A percentile compares a stretch with the other conserved stretches of the same genome.
Evolutionary conservation across 2,888 invertebrate genomes (phyloP).

Genomic region (Acleris laterana): DNA sequence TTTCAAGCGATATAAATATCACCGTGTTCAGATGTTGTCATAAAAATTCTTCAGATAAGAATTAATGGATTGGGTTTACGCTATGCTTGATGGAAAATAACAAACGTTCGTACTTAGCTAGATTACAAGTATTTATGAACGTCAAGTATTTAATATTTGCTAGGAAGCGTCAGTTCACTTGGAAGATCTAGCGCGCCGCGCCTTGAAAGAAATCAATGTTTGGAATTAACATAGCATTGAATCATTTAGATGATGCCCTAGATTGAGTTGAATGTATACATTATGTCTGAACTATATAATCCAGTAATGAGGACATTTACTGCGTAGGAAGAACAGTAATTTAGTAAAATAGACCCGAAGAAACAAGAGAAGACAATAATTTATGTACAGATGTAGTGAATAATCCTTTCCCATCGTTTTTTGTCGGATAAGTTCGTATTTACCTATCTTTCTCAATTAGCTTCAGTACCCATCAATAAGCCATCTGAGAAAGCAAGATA

Average conservation of each 20-base stretch:
- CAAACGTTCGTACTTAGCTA: slow-evolving; percentile 4
- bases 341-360: neutral
- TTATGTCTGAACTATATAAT: slow-evolving; percentile 6
- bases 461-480: too few relatives aligned
- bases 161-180: slow-evolving; percentile 7
- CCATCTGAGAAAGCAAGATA: too few relatives aligned
- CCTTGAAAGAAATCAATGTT: slow-evolving; percentile 30
- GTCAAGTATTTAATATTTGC: neutral
- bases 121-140: slow-evolving; percentile 8
- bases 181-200: slow-evolving; percentile 19
- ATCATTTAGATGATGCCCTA: slow-evolving; percentile 25
- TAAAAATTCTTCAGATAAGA: slow-evolving; percentile 32
- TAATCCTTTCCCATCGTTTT: too few relatives aligned
- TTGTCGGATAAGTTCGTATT: too few relatives aligned
- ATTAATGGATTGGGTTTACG: slow-evolving; percentile 17
- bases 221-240: slow-evolving; percentile 27
- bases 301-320: slow-evolving; percentile 1
- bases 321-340: neutral
- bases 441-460: too few relatives aligned
- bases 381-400: too few relatives aligned
- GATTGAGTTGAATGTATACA: slow-evolving; percentile 20
- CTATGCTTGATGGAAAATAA: slow-evolving; percentile 16
- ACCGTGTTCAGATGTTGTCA: slow-evolving; percentile 24
- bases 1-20: slow-evolving; percentile 1
- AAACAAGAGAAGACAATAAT: neutral